Percentiles rank a stretch among this genome's conserved stretches.
phyloP scores from a whole-genome alignment of 2,113 vertebrate genomes.

The Leucopsar rothschildi region DNA sequence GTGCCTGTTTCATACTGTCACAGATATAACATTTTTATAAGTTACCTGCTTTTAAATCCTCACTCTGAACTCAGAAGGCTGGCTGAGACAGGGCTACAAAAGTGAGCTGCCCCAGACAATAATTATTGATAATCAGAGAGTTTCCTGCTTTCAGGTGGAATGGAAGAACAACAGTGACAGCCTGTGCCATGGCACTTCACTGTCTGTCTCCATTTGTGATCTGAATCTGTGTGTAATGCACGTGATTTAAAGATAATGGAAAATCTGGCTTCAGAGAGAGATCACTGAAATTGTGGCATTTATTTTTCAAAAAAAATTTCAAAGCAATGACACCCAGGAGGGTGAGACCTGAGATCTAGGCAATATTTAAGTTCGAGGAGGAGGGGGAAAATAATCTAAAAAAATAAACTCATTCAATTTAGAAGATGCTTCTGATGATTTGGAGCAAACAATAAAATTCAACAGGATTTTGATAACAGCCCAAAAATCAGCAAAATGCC shows the following conservation, averaged over 20 bases:
- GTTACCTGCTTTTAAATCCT: not conserved
- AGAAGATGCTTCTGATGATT: not conserved
- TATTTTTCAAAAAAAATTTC: not conserved
- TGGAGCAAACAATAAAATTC: not conserved
- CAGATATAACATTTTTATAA: not conserved
- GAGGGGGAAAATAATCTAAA: not conserved
- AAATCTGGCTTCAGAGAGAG: not conserved
- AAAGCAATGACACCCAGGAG: not conserved
- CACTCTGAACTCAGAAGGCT: not conserved
- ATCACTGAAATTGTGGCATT: not conserved
- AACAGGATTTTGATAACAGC: not conserved
- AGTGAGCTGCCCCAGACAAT: not conserved
- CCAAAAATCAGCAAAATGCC: not conserved
- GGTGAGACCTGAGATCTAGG: not conserved
- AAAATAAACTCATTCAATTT: not conserved
- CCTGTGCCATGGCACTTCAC: not conserved
- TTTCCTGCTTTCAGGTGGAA: not conserved
- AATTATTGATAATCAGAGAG: not conserved
- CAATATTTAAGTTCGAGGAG: rapidly evolving
- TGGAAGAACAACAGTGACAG: not conserved
- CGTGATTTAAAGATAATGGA: not conserved
- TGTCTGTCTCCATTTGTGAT: not conserved
- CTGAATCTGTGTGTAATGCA: not conserved
- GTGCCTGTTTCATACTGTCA: not conserved
- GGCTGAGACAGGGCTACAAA: not conserved